These are phyloP conservation scores for Atrina japonica DNA, from an alignment of 2,888 invertebrate genomes.

Conservation along the genomic window DNA sequence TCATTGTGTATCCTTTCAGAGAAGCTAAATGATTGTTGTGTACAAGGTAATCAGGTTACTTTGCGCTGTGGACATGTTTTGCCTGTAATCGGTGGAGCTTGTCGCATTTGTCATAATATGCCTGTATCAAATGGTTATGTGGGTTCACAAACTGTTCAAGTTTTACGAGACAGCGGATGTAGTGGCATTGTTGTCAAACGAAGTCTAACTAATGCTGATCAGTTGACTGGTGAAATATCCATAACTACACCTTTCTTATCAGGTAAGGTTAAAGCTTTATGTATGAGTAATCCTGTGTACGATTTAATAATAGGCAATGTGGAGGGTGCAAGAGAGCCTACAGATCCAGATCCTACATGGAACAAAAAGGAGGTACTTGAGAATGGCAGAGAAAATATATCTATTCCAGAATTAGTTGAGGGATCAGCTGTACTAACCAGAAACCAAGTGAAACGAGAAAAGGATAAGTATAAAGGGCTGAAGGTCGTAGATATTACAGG, in stretches of 20 bases:
- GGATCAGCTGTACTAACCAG: constrained; percentile 18
- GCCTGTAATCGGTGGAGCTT: constrained; percentile 10
- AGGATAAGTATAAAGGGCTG: constrained; percentile 1
- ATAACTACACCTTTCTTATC: constrained; percentile 34
- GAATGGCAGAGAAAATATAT: too few relatives aligned
- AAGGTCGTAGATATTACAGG: constrained; percentile 2
- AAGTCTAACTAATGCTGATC: constrained; percentile 26
- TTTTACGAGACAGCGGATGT: constrained; percentile 44
- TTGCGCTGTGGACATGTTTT: constrained; percentile 15
- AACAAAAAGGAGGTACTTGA: background rate
- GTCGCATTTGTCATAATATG: background rate
- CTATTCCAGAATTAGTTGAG: too few relatives aligned
- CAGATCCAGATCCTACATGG: constrained; percentile 12
- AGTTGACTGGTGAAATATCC: constrained; percentile 35
- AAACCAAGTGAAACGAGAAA: background rate
- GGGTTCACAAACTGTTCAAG: constrained; percentile 2
- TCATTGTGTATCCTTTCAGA: background rate
- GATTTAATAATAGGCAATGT: constrained; percentile 43
- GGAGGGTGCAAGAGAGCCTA: constrained; percentile 19
- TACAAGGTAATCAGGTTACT: background rate
- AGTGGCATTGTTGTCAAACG: constrained; percentile 37
- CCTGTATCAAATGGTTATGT: background rate
- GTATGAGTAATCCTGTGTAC: too few relatives aligned
- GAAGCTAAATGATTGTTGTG: constrained; percentile 17
- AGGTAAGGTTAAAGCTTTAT: too few relatives aligned